Conservation (phyloP, 2,888 invertebrate genomes). For the Drosophila atroscutellata region DNA sequence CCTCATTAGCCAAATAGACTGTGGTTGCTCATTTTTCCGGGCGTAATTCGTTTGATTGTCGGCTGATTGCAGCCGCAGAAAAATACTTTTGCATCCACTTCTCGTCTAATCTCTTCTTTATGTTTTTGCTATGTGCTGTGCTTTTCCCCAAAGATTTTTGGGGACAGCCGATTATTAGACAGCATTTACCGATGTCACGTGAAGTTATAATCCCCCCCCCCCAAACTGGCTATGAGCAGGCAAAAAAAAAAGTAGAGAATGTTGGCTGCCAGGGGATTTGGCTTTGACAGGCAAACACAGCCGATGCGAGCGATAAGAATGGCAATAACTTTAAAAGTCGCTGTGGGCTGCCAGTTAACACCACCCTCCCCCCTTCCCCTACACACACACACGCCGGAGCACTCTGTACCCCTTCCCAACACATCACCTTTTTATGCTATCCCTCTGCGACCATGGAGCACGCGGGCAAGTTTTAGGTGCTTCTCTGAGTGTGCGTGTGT, state of each 20-base stretch:
- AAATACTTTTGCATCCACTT: conserved; percentile 58
- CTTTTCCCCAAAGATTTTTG: conserved; percentile 47
- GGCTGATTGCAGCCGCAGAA: conserved; percentile 44
- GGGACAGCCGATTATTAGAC: conserved; percentile 54
- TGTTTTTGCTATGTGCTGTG: conserved; percentile 13
- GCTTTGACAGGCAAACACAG: conserved; percentile 52
- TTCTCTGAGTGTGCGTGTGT: conserved; percentile 6
- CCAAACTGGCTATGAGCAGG: conserved; percentile 27
- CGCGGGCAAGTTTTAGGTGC: conserved; percentile 46
- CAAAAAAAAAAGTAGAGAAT: conserved; percentile 8
- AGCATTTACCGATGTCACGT: conserved; percentile 63
- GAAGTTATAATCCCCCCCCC: conserved; percentile 15
- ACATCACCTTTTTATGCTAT: not conserved
- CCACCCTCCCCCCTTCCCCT: not conserved
- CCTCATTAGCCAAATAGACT: conserved; percentile 56
- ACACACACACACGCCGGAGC: not conserved
- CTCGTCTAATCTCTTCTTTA: conserved; percentile 28
- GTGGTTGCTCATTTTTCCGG: conserved; percentile 43
- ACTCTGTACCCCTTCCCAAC: not conserved
- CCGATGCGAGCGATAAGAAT: conserved; percentile 60
- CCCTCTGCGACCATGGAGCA: conserved; percentile 3
- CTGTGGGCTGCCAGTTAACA: conserved; percentile 52
- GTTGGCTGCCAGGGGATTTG: conserved; percentile 62
- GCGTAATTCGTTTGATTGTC: conserved; percentile 64
- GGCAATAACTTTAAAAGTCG: conserved; percentile 77